A percentile compares a stretch with the other conserved stretches of the same genome.
Evolutionary conservation across 2,113 vertebrate genomes (phyloP).

Genomic region (Proterorhinus semilunaris): DNA sequence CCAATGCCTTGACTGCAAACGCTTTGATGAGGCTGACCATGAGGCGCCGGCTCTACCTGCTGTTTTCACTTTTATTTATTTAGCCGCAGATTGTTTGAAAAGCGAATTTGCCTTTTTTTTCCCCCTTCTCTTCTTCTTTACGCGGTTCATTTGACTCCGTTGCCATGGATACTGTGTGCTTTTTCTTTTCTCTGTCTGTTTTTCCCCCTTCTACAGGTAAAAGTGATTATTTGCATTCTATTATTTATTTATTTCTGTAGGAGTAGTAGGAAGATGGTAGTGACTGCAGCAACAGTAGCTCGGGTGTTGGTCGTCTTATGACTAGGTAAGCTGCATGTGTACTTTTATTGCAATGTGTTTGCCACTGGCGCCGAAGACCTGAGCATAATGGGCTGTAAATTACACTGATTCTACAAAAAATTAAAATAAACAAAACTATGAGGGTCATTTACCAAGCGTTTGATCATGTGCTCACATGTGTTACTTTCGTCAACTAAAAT

Average conservation of each 20-base stretch:
- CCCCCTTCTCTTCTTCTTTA: not conserved
- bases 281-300: too few relatives aligned
- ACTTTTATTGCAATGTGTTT: too few relatives aligned
- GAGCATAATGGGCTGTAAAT: too few relatives aligned
- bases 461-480: too few relatives aligned
- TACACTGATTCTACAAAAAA: too few relatives aligned
- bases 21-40: not conserved
- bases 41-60: constrained; percentile 2
- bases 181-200: not conserved
- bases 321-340: too few relatives aligned
- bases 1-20: not conserved
- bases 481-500: too few relatives aligned
- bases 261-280: too few relatives aligned
- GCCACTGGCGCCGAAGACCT: too few relatives aligned
- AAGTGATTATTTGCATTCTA: not conserved
- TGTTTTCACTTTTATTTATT: constrained; percentile 7
- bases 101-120: not conserved
- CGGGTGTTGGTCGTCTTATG: too few relatives aligned
- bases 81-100: constrained; percentile 11
- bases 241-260: not conserved
- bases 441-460: too few relatives aligned
- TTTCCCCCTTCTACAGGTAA: not conserved
- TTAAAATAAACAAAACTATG: too few relatives aligned
- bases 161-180: constrained; percentile 19
- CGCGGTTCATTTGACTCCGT: constrained; percentile 7